Base-by-base conservation (phyloP, 35 echinoderm and acorn worm species). In the Strongylocentrotus purpuratus region DNA sequence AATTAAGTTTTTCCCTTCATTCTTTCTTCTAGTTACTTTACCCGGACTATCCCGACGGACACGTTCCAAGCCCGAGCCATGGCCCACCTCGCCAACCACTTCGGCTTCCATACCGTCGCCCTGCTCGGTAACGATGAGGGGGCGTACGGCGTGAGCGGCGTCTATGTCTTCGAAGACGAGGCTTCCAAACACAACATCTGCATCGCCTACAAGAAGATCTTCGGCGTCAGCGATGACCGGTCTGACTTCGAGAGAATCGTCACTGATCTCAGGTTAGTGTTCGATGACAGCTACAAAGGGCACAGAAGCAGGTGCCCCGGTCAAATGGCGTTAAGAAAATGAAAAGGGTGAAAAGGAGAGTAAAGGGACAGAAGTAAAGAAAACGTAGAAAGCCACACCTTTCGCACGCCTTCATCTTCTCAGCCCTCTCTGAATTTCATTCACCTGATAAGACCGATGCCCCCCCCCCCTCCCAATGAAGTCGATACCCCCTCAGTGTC, bases 21-120 rank as follows among this genome's bases (percentile, higher is more conserved):
- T n/a, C n/a, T n/a, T n/a, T n/a, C 14, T 55, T 55, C 1, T 92
- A 99, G 97, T 15, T 99, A 95, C 52, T 99, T 99, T 55, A 94
- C 96, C 0, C 87, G 97, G 45, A 97, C 95, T 0, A 92, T 96
- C 5, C 96, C 97, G 4, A 94, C 90, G 33, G 94, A 97, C 47
- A 94, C 93, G 8, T 45, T 86, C 47, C 96, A 99, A 58, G 94
- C 96, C 5, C 94, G 46, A 28, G 96, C 97, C 33, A 47, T 99
- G 31, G 86, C 95, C 9, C 95, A 97, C 88, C 86, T 99, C 33
- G 96, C 94, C 9, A 31, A 33, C 0, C 47, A 97, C 45, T 96
- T 97, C 85, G 58, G 48, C 5, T 99, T 96, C 94, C 85, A 96
- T 32, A 95, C 96, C 22, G 95, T 99, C 1, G 94, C 92, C 22